Base-by-base conservation (phyloP, 1,140 invertebrate genomes). In the Bombyx mandarina region DNA sequence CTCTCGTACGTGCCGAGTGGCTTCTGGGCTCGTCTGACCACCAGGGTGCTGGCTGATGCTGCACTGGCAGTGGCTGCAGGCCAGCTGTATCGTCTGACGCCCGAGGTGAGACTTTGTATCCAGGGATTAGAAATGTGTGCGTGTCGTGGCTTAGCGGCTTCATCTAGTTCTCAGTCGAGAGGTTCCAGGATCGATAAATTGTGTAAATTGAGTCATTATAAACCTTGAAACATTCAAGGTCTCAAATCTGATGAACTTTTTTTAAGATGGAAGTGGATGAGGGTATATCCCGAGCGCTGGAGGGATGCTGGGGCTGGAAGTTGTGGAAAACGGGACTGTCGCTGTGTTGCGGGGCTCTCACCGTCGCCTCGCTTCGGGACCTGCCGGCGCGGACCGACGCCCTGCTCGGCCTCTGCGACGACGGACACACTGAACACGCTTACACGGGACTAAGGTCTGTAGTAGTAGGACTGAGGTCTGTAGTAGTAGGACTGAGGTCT, bases 1-100 rank as follows among this genome's bases (percentile, higher is more conserved):
- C 95, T 99, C 91, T 97, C 97, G 0, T 99, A 99, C 84, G 96
- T 99, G 77, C 98, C 98, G 0, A 96, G 95, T 66, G 98, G 98
- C 0, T 99, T 99, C 85, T 99, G 98, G 98, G 96, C 98, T 0
- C 89, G 98, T 8, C 89, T 99, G 3, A 96, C 98, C 9, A 97
- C 97, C 0, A 88, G 98, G 22, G 93, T 99, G 52, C 82, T 99
- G 35, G 96, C 96, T 0, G 98, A 99, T 80, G 94, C 97, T 64
- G 90, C 93, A 8, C 93, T 97, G 35, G 91, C 95, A 1, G 94
- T 95, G 58, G 95, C 96, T n/a, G 92, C 96, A 2, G 82, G 92
- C 57, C 88, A 88, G 8, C 92, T 93, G 69, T 94, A 93, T 78
- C 81, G 88, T 46, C 75, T 92, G 22, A 92, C 93, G 0, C 88